A percentile compares a stretch with the other conserved stretches of the same genome.
Evolutionary conservation across 1,140 invertebrate species (phyloP).

Genomic region (Nixonia krombeini): DNA sequence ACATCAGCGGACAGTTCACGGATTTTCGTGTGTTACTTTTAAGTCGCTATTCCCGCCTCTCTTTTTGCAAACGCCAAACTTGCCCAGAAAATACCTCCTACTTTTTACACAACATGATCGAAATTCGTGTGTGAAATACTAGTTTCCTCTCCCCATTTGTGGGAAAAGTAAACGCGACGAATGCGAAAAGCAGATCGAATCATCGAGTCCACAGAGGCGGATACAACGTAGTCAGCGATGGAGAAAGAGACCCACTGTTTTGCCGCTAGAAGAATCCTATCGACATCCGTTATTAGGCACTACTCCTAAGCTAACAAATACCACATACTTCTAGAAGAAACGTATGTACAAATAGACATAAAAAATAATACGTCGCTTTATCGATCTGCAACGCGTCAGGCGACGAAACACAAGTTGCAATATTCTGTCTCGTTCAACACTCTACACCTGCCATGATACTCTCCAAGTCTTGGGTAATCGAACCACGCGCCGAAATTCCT

Average conservation of each 20-base stretch:
- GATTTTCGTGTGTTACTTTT: constrained; percentile 8
- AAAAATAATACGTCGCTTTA: no score
- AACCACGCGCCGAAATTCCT: constrained; percentile 9
- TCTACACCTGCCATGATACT: not conserved
- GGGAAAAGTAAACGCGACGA: not conserved
- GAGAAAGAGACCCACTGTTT: no score
- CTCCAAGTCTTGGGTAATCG: no score
- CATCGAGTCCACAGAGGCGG: no score
- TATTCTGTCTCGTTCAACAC: no score
- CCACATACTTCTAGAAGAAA: constrained; percentile 47
- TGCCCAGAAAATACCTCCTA: constrained; percentile 9
- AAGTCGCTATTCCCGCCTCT: not conserved
- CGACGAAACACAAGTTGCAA: no score
- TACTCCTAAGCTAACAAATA: constrained; percentile 61
- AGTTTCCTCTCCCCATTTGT: not conserved
- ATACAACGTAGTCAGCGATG: no score
- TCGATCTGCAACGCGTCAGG: no score
- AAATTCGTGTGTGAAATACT: not conserved
- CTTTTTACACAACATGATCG: not conserved
- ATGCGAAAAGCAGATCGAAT: no score
- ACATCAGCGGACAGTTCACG: no score
- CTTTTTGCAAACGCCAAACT: not conserved
- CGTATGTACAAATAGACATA: constrained; percentile 36
- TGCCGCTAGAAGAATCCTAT: no score
- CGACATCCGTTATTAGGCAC: constrained; percentile 53